These are phyloP conservation scores for Aphrophora alni DNA, from an alignment of 2,888 invertebrate genomes.

Conservation along the genomic window DNA sequence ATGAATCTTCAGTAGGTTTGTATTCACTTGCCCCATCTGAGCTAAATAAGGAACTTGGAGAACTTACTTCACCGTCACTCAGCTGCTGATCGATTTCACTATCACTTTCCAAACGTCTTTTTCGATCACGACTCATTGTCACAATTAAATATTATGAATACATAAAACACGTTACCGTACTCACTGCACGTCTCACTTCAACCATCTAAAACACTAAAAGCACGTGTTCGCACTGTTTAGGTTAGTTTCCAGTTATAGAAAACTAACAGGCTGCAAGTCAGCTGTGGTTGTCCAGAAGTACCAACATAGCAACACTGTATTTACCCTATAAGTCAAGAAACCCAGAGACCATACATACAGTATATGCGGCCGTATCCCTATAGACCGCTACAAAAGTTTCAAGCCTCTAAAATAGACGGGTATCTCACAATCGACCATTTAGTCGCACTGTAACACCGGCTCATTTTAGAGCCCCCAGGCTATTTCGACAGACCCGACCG, in stretches of 20 bases:
- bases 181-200: no score
- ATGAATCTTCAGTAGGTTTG: background rate
- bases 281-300: slow-evolving; percentile 21
- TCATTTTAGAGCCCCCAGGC: slow-evolving; percentile 16
- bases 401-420: slow-evolving; percentile 22
- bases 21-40: slow-evolving; percentile 13
- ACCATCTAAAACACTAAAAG: no score
- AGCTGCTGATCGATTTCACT: background rate
- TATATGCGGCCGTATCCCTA: slow-evolving; percentile 17
- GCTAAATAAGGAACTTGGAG: slow-evolving; percentile 12
- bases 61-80: background rate
- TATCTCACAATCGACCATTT: slow-evolving; percentile 27
- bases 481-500: slow-evolving; percentile 13
- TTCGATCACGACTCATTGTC: background rate
- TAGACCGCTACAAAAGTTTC: slow-evolving; percentile 18
- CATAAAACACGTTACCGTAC: no score
- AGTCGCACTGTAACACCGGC: slow-evolving; percentile 20
- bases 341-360: slow-evolving; percentile 22
- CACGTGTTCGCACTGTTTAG: no score
- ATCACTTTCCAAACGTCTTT: background rate
- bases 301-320: slow-evolving; percentile 26
- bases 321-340: slow-evolving; percentile 16
- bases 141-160: no score
- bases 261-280: background rate
- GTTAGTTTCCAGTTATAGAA: slow-evolving; percentile 15